Conservation (phyloP, 1,140 invertebrate species). For the Microplitis demolitor region DNA sequence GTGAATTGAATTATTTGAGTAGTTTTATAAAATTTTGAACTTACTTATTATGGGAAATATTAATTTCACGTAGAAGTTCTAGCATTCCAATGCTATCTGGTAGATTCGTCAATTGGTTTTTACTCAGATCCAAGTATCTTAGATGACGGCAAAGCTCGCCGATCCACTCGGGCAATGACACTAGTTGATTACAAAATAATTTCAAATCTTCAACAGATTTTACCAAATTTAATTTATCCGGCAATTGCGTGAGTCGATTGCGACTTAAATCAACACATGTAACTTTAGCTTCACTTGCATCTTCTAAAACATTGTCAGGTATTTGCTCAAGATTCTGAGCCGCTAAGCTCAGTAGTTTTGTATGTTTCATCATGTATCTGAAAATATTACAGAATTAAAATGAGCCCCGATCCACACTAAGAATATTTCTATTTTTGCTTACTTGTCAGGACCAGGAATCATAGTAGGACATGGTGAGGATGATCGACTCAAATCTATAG, state of each 20-base stretch:
- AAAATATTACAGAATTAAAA: constrained; percentile 18
- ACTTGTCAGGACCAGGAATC: constrained; percentile 71
- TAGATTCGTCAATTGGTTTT: constrained; percentile 73
- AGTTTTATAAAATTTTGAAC: constrained; percentile 13
- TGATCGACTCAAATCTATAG: constrained; percentile 48
- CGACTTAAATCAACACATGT: constrained; percentile 79
- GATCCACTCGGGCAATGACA: constrained; percentile 66
- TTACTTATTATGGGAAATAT: constrained; percentile 82
- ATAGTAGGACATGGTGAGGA: constrained; percentile 25
- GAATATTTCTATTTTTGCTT: constrained; percentile 35
- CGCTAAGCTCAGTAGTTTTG: constrained; percentile 70
- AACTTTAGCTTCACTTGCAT: constrained; percentile 74
- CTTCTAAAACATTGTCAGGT: constrained; percentile 73
- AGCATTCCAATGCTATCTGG: constrained; percentile 70
- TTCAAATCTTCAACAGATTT: constrained; percentile 70
- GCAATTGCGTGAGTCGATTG: constrained; percentile 74
- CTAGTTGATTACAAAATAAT: constrained; percentile 71
- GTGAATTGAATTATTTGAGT: too few species aligned
- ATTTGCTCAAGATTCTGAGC: constrained; percentile 69
- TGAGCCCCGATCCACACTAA: constrained; percentile 7
- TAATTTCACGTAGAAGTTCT: constrained; percentile 75
- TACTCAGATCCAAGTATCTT: constrained; percentile 77
- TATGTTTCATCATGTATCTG: constrained; percentile 76
- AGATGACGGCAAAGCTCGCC: constrained; percentile 70
- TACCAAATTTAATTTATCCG: constrained; percentile 64